Evolutionary conservation across 2,888 invertebrate genomes (phyloP).

Genomic region (Dasypolia templi): DNA sequence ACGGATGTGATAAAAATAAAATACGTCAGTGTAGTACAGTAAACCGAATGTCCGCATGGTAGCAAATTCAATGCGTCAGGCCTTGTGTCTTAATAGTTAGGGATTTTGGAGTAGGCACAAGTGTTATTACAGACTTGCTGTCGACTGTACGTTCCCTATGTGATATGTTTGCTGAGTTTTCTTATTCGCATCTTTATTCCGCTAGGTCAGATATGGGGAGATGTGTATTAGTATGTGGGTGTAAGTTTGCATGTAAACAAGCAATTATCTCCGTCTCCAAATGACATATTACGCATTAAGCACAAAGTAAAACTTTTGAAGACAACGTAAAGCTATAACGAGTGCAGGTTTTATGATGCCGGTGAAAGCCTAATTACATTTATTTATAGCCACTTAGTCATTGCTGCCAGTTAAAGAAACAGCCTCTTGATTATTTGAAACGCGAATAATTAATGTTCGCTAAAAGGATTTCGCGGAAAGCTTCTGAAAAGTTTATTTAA

Average conservation of each 20-base stretch:
- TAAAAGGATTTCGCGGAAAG: conserved; percentile 19
- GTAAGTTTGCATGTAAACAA: neutral
- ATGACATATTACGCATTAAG: conserved; percentile 30
- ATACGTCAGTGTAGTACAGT: conserved; percentile 3
- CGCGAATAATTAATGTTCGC: conserved; percentile 45
- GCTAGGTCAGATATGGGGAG: neutral
- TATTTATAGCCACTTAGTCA: conserved; percentile 59
- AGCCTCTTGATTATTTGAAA: conserved; percentile 43
- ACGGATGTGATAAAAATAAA: conserved; percentile 48
- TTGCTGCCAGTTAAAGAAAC: conserved; percentile 52
- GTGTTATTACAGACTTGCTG: neutral
- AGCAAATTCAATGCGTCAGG: neutral
- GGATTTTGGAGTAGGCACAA: too few species aligned
- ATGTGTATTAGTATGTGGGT: neutral
- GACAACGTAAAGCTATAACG: conserved; percentile 43
- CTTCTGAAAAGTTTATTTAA: conserved; percentile 34
- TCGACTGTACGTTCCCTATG: too few species aligned
- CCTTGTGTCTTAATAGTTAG: too few species aligned
- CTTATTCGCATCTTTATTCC: conserved; percentile 9
- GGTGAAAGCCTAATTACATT: conserved; percentile 54
- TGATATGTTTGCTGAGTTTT: too few species aligned
- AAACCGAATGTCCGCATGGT: neutral
- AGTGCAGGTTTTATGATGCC: conserved; percentile 35
- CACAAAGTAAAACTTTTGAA: conserved; percentile 43
- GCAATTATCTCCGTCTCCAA: conserved; percentile 3